A percentile compares a stretch with the other conserved stretches of the same genome.
Conservation (phyloP, 2,113 vertebrate species). For the Carettochelys insculpta region DNA sequence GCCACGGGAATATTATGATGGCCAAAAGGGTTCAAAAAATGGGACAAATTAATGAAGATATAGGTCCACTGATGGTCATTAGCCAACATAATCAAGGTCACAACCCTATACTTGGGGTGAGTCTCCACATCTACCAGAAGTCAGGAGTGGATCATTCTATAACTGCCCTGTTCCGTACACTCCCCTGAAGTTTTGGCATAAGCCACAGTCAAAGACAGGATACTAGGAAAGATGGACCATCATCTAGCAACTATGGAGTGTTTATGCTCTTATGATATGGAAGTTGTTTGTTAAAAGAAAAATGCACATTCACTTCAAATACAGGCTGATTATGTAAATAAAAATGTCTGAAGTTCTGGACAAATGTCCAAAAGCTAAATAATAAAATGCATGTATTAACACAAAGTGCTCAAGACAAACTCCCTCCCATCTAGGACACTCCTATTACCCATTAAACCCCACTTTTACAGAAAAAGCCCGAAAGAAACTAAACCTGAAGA, state of each 20-base stretch:
- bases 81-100: background rate
- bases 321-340: no score
- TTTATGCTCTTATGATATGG: background rate
- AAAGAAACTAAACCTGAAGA: constrained; percentile 22
- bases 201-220: background rate
- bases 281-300: background rate
- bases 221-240: background rate
- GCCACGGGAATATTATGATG: background rate
- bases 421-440: background rate
- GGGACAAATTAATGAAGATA: background rate
- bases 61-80: background rate
- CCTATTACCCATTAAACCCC: background rate
- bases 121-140: background rate
- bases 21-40: background rate
- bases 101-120: background rate
- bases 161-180: background rate
- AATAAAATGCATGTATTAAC: background rate
- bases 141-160: background rate
- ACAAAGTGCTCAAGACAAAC: background rate
- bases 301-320: background rate
- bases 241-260: background rate
- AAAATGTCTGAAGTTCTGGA: background rate
- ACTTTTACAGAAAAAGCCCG: background rate
- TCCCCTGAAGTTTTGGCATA: background rate
- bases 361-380: background rate